Evolutionary conservation across 2,888 invertebrate species (phyloP), one percentile per base, ranked within the genome.

Genomic region (Trichogramma evanescens): DNA sequence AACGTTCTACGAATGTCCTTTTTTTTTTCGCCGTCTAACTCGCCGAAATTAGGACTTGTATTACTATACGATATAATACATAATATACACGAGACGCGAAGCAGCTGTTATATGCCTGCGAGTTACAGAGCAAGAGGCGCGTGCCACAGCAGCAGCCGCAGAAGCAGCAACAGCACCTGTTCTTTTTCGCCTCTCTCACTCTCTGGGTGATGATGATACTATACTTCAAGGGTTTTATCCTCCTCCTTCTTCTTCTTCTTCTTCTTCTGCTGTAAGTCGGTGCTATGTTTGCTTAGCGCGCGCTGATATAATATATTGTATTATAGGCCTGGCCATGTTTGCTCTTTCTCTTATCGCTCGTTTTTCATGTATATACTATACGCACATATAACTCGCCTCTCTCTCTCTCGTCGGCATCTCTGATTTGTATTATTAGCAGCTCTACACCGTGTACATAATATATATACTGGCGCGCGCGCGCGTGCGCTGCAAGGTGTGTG

Each of bases 181-280:
- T 56, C 52, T 44, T 52, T 49, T n/a, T 51, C 39, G 49, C 53
- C 53, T 56, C 59, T 59, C 45, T 59, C 48, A 50, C 54, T 46
- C 38, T 40, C 44, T 52, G 4, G 7, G 40, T 10, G 9, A 44
- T 48, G 26, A 26, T 26, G 26, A 26, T 6, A 26, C n/a, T 49
- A 48, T 43, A 4, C 56, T 9, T 41, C 56, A 26, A 26, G 26
- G 26, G 26, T 26, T 26, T 26, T 26, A 26, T 56, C 9, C 48
- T 46, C 52, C 40, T n/a, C 9, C 13, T 26, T 3, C 46, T 41
- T 53, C 56, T 13, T 53, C 50, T 13, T 51, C 59, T 40, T 41
- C 51, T 6, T 51, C 50, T 40, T 40, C 13, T 41, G 50, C 9
- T 38, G 6, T 38, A 38, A 26, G 26, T 39, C n/a, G 5, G 13